Evolutionary conservation across 2,888 invertebrate species (phyloP).

Genomic region (Magallana nippona): DNA sequence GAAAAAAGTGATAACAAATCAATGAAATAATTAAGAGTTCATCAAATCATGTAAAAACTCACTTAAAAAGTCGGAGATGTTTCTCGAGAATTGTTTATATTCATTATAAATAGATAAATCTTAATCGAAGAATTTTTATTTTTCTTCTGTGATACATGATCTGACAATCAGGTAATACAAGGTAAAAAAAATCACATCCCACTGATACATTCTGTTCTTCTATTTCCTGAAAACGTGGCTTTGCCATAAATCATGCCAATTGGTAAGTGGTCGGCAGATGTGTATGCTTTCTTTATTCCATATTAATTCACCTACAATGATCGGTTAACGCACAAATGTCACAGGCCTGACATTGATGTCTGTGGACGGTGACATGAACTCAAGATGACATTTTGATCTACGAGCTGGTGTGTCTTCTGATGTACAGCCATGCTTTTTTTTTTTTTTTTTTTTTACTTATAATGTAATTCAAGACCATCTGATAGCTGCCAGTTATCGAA

Average conservation of each 20-base stretch:
- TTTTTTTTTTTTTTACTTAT: too few species aligned
- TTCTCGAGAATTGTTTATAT: too few species aligned
- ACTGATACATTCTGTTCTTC: not conserved
- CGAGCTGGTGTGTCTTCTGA: not conserved
- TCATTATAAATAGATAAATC: too few species aligned
- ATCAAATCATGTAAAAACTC: too few species aligned
- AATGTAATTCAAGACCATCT: not conserved
- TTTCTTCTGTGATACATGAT: too few species aligned
- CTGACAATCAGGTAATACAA: too few species aligned
- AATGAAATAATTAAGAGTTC: too few species aligned
- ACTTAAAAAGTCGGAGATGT: too few species aligned
- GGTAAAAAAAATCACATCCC: too few species aligned
- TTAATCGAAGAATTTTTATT: too few species aligned
- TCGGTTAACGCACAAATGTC: slow-evolving; percentile 9
- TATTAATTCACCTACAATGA: slow-evolving; percentile 24
- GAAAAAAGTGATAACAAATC: too few species aligned
- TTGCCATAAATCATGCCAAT: slow-evolving; percentile 15
- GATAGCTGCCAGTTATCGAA: not conserved
- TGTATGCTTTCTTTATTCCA: not conserved
- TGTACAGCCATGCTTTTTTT: not conserved
- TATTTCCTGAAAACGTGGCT: not conserved
- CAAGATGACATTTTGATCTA: slow-evolving; percentile 9
- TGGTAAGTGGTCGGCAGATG: slow-evolving; percentile 6
- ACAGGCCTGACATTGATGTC: not conserved
- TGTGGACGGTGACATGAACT: slow-evolving; percentile 20